Evolutionary conservation across 1,140 invertebrate genomes (phyloP).

Genomic region (Streblospio benedicti): DNA sequence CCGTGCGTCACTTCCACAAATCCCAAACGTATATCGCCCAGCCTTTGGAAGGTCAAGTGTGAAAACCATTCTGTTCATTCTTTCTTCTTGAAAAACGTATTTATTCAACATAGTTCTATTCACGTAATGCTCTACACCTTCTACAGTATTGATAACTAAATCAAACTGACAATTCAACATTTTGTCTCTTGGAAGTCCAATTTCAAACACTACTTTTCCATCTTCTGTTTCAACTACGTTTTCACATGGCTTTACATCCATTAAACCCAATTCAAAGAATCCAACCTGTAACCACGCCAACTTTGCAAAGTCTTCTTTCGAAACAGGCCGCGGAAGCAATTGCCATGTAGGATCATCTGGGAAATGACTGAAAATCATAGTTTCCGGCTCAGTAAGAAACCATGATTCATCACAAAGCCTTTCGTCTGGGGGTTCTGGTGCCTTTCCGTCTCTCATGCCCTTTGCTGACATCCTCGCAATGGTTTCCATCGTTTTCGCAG

Average conservation of each 20-base stretch:
- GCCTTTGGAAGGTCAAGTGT: too few relatives aligned
- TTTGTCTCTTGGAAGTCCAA: conserved; percentile 6
- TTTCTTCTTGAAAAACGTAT: too few relatives aligned
- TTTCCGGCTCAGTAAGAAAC: conserved; percentile 19
- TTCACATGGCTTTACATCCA: conserved; percentile 6
- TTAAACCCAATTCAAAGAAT: conserved; percentile 14
- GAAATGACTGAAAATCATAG: conserved; percentile 16
- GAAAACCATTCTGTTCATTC: too few relatives aligned
- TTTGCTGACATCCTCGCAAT: not conserved
- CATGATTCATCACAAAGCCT: conserved; percentile 15
- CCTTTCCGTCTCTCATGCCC: not conserved
- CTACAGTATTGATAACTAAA: too few relatives aligned
- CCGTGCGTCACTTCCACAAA: too few relatives aligned
- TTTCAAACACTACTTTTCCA: not conserved
- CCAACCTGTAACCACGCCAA: conserved; percentile 11
- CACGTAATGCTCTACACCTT: too few relatives aligned
- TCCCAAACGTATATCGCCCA: too few relatives aligned
- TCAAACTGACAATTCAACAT: too few relatives aligned
- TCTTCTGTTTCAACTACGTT: conserved; percentile 5
- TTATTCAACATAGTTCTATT: too few relatives aligned
- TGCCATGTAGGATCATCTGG: conserved; percentile 13
- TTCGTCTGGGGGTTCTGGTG: not conserved
- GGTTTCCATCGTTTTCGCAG: not conserved
- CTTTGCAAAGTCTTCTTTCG: conserved; percentile 15
- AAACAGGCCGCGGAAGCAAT: conserved; percentile 17